Conservation (phyloP, 2,888 invertebrate species). For the Drosophila setosimentum region DNA sequence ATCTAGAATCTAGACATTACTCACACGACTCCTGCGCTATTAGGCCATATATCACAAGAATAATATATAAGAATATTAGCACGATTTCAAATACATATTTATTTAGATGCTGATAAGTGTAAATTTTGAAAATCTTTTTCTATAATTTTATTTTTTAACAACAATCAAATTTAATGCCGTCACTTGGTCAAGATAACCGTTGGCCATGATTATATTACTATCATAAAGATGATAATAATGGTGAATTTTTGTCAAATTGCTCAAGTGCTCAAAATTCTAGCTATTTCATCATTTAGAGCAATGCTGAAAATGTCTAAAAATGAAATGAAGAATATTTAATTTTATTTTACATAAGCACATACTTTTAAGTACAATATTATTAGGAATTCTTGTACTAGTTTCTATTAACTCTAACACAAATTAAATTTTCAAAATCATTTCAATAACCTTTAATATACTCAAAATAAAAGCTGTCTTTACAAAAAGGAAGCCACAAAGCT, state of each 20-base stretch:
- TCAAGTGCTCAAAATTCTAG: constrained; percentile 6
- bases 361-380: neutral
- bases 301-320: neutral
- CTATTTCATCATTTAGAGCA: neutral
- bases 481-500: constrained; percentile 16
- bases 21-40: constrained; percentile 41
- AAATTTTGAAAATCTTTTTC: neutral
- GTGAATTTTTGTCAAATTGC: neutral
- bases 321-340: neutral
- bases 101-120: constrained; percentile 14
- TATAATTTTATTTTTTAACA: neutral
- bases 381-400: too few relatives aligned
- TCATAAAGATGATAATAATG: neutral
- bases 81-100: neutral
- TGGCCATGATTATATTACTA: constrained; percentile 1
- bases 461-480: neutral
- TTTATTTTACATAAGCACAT: neutral
- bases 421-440: neutral
- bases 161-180: constrained; percentile 11
- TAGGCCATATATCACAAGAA: neutral
- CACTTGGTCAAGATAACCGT: constrained; percentile 18
- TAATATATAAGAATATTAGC: neutral
- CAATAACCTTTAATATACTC: neutral
- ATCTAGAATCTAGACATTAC: constrained; percentile 71
- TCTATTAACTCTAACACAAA: neutral